These are phyloP conservation scores for Aphis craccivora DNA, from an alignment of 1,140 invertebrate genomes.

Conservation along the genomic window DNA sequence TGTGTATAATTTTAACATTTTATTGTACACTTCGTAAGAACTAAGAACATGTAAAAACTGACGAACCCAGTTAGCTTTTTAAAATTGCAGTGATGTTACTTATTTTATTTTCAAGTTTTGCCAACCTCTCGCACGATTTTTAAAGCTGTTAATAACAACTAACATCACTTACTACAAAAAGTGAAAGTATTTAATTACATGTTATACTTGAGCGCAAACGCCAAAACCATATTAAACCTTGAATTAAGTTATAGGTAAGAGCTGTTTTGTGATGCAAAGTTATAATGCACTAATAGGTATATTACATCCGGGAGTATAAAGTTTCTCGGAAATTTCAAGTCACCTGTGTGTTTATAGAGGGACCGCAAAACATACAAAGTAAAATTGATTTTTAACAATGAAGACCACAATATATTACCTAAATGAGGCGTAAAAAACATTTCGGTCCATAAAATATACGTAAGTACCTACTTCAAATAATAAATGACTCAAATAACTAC, in stretches of 20 bases:
- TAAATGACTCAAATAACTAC: accelerated
- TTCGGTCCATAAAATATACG: background rate
- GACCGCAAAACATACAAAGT: background rate
- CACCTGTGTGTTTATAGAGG: too few relatives aligned
- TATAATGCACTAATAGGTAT: slow-evolving; percentile 24
- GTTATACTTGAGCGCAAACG: background rate
- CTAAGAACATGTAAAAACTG: background rate
- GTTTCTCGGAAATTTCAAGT: background rate
- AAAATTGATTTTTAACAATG: background rate
- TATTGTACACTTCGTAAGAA: background rate
- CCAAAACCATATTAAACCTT: background rate
- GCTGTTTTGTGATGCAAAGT: slow-evolving; percentile 11
- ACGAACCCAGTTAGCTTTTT: background rate
- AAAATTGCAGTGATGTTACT: background rate
- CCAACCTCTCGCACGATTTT: background rate
- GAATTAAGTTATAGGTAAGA: background rate
- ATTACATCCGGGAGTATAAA: background rate
- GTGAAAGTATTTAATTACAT: slow-evolving; percentile 23
- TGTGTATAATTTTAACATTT: background rate
- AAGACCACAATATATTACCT: background rate
- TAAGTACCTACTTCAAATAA: background rate
- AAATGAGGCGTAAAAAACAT: background rate
- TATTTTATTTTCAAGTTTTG: background rate
- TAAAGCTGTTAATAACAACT: background rate
- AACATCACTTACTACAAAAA: too few relatives aligned